These are phyloP conservation scores for Poeciliopsis presidionis DNA, from an alignment of 2,797 vertebrate genomes.

Conservation along the genomic window DNA sequence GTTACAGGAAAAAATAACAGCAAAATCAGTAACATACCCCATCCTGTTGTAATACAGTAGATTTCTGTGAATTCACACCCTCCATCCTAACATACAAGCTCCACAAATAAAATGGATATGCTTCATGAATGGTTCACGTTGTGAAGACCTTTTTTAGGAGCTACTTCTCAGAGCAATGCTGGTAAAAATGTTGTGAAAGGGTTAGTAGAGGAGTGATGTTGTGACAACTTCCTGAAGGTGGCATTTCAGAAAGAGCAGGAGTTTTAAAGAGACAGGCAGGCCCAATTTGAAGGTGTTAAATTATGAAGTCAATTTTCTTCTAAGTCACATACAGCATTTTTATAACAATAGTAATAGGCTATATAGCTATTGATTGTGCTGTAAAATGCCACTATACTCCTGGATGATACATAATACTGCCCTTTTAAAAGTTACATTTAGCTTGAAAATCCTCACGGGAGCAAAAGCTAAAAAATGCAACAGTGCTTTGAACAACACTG, in stretches of 20 bases:
- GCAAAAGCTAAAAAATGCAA: background rate
- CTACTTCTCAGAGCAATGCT: too few species aligned
- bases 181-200: too few species aligned
- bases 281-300: too few species aligned
- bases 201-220: too few species aligned
- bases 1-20: background rate
- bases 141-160: background rate
- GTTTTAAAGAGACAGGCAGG: too few species aligned
- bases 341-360: too few species aligned
- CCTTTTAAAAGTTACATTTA: background rate
- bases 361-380: too few species aligned
- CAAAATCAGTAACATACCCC: background rate
- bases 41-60: background rate
- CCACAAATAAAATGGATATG: background rate
- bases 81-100: background rate
- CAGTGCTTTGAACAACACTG: background rate
- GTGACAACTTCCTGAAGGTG: too few species aligned
- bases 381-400: too few species aligned
- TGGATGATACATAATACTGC: too few species aligned
- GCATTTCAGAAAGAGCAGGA: too few species aligned
- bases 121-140: background rate
- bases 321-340: background rate
- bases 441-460: background rate
- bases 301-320: background rate
- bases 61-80: background rate